These are phyloP conservation scores for Caenorhabditis wallacei DNA, from an alignment of 2,888 invertebrate species.

Conservation along the genomic window DNA sequence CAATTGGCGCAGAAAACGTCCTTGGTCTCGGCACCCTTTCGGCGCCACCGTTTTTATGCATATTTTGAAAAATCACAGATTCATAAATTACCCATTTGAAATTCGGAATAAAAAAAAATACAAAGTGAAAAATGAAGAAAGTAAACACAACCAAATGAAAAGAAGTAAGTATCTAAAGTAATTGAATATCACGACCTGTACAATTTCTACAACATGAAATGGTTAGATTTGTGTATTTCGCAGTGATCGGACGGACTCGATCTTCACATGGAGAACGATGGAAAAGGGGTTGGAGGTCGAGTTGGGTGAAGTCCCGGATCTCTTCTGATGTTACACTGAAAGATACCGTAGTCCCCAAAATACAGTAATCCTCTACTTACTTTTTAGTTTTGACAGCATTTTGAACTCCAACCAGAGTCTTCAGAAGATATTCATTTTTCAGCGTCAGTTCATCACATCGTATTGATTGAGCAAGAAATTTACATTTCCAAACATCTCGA, in stretches of 20 bases:
- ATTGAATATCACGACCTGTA: slow-evolving; percentile 72
- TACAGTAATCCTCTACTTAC: slow-evolving; percentile 14
- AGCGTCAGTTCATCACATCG: slow-evolving; percentile 70
- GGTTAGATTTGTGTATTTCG: slow-evolving; percentile 73
- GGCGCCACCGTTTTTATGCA: slow-evolving; percentile 42
- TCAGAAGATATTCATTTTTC: slow-evolving; percentile 63
- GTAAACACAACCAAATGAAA: slow-evolving; percentile 13
- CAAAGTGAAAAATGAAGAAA: slow-evolving; percentile 4
- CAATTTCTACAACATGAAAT: slow-evolving; percentile 77
- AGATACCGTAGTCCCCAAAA: no score
- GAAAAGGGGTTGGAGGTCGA: slow-evolving; percentile 65
- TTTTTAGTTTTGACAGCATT: slow-evolving; percentile 42
- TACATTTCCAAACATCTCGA: slow-evolving; percentile 97
- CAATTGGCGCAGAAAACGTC: slow-evolving; percentile 55
- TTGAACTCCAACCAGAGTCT: slow-evolving; percentile 50
- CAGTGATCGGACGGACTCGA: slow-evolving; percentile 45
- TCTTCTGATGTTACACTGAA: slow-evolving; percentile 56
- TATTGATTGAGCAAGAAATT: slow-evolving; percentile 89
- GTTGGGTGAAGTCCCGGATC: slow-evolving; percentile 41
- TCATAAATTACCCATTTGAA: background rate
- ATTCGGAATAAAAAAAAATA: background rate
- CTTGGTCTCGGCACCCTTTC: slow-evolving; percentile 28
- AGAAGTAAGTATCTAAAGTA: slow-evolving; percentile 26
- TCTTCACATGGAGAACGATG: slow-evolving; percentile 74
- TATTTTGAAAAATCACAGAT: slow-evolving; percentile 5